These are phyloP conservation scores for Mesorhabditis belari DNA, from an alignment of 2,888 invertebrate genomes.

Conservation along the genomic window DNA sequence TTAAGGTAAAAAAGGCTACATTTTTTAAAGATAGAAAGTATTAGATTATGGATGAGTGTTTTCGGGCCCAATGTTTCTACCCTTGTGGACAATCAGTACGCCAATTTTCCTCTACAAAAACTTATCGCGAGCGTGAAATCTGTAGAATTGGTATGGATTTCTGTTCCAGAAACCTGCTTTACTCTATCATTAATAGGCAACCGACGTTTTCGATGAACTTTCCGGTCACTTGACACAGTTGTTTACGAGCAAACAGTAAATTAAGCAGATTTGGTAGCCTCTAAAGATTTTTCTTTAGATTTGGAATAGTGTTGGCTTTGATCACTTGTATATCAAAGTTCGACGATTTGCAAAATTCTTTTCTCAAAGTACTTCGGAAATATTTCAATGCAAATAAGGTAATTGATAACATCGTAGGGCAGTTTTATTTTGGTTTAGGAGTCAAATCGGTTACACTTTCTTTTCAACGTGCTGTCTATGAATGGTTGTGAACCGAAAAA, in stretches of 20 bases:
- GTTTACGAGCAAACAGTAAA: constrained; percentile 1
- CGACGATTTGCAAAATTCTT: constrained; percentile 4
- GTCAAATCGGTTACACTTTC: constrained; percentile 18
- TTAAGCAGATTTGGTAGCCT: neutral
- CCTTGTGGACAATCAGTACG: constrained; percentile 13
- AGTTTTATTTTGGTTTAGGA: constrained; percentile 10
- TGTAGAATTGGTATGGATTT: constrained; percentile 14
- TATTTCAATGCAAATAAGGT: constrained; percentile 7
- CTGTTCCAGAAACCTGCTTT: neutral
- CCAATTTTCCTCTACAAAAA: constrained; percentile 23
- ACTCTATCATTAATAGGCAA: constrained; percentile 10
- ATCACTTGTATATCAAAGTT: neutral
- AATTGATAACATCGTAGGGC: too few species aligned
- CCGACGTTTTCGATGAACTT: constrained; percentile 21
- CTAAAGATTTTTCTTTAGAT: neutral
- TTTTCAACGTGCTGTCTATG: constrained; percentile 26
- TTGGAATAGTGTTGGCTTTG: neutral
- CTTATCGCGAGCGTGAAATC: constrained; percentile 14
- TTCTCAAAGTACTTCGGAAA: constrained; percentile 4
- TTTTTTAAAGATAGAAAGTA: neutral
- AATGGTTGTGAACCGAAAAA: constrained; percentile 17
- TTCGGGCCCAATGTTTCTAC: constrained; percentile 5
- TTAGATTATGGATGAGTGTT: neutral
- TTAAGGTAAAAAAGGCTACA: neutral
- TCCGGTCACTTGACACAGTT: constrained; percentile 14